A percentile compares a stretch with the other conserved stretches of the same genome.
Conservation (phyloP, 2,797 vertebrate species). For the Fratercula arctica region DNA sequence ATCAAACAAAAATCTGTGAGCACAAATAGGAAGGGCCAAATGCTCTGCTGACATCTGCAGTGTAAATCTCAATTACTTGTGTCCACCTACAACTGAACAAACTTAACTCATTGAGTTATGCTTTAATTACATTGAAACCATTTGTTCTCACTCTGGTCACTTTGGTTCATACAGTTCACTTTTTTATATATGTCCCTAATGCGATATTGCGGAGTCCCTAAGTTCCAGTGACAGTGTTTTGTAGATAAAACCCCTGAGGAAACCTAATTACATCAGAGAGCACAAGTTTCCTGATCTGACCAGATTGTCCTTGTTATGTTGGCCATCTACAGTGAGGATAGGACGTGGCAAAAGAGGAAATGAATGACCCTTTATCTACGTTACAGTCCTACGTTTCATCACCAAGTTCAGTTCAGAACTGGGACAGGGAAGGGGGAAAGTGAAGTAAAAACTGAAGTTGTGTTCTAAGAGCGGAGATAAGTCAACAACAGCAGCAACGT, state of each 20-base stretch:
- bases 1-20: not conserved
- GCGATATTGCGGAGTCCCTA: not conserved
- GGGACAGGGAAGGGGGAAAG: not conserved
- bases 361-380: not conserved
- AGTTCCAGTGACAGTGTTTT: not conserved
- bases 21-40: not conserved
- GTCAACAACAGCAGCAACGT: not conserved
- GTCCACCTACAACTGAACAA: not conserved
- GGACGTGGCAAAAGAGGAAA: not conserved
- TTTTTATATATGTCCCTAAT: not conserved
- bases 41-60: not conserved
- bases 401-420: not conserved
- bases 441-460: not conserved
- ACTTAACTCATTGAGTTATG: not conserved
- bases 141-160: not conserved
- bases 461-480: not conserved
- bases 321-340: not conserved
- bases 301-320: conserved; percentile 21
- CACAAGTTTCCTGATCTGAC: conserved; percentile 21
- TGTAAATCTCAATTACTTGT: not conserved
- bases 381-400: not conserved
- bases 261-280: not conserved
- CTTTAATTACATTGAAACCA: not conserved
- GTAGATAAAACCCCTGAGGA: not conserved
- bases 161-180: not conserved